phyloP scores from a whole-genome alignment of 2,797 vertebrate genomes.

The Delichon dasypus region DNA sequence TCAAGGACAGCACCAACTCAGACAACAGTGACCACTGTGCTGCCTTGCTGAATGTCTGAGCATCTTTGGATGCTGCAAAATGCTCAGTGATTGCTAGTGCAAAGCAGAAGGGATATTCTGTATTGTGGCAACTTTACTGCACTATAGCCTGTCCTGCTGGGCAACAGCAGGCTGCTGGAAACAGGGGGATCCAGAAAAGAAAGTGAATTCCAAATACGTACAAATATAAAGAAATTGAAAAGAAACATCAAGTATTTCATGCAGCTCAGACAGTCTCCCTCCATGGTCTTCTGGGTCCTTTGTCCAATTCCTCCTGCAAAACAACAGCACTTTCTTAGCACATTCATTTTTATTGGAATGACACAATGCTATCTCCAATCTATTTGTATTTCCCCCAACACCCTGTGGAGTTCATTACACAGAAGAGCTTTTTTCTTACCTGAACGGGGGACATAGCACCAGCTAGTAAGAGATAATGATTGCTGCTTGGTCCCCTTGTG shows the following conservation, averaged over 20 bases:
- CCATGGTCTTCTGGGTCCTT: slow-evolving; percentile 81
- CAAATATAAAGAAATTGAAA: slow-evolving; percentile 96
- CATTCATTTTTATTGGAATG: neutral
- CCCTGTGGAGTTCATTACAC: neutral
- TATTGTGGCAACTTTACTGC: neutral
- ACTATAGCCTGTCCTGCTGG: neutral
- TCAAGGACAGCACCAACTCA: neutral
- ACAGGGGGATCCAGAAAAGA: neutral
- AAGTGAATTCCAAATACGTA: slow-evolving; percentile 74
- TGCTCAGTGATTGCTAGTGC: neutral
- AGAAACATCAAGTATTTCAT: slow-evolving; percentile 96
- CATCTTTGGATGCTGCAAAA: neutral
- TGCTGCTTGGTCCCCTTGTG: neutral
- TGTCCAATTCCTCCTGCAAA: slow-evolving; percentile 61
- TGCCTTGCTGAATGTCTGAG: neutral
- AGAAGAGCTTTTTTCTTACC: neutral
- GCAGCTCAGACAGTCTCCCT: slow-evolving; percentile 93
- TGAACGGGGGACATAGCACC: neutral
- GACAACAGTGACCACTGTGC: neutral
- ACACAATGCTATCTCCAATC: neutral
- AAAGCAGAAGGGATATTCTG: neutral
- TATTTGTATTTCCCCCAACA: neutral
- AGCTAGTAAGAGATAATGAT: neutral
- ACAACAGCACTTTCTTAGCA: slow-evolving; percentile 41
- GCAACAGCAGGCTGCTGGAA: neutral